Conservation (phyloP, 2,113 vertebrate species). For the Tylochromis polylepis region DNA sequence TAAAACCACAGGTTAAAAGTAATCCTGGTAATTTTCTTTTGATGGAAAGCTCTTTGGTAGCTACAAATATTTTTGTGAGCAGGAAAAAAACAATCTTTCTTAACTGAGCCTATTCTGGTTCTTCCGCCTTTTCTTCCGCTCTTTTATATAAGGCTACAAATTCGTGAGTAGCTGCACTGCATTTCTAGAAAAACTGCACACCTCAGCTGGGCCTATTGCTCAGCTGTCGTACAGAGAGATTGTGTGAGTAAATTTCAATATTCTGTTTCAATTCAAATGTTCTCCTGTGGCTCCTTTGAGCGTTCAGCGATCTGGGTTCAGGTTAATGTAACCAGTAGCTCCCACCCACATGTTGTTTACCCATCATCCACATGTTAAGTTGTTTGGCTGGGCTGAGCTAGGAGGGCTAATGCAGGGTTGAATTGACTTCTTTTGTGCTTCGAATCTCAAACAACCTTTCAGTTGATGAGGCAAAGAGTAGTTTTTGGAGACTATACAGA, state of each 20-base stretch:
- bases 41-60: neutral
- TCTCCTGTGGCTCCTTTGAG: neutral
- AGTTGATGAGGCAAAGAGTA: neutral
- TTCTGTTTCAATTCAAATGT: neutral
- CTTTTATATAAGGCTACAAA: neutral
- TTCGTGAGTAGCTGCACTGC: neutral
- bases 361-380: slow-evolving; percentile 21
- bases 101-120: neutral
- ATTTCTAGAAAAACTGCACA: neutral
- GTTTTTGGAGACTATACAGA: neutral
- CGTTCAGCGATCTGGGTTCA: neutral
- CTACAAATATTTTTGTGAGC: neutral
- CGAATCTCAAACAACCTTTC: slow-evolving; percentile 34
- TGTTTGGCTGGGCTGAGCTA: neutral
- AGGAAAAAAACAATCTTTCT: neutral
- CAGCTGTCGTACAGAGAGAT: neutral
- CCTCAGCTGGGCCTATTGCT: neutral
- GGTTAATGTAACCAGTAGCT: neutral
- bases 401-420: slow-evolving; percentile 1
- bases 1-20: neutral
- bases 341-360: slow-evolving; percentile 23
- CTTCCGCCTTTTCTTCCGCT: neutral
- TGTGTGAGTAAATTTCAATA: neutral
- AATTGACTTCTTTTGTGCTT: slow-evolving; percentile 1
- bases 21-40: neutral